These are phyloP conservation scores for Monochamus alternatus DNA, from an alignment of 2,888 invertebrate species.

Conservation along the genomic window DNA sequence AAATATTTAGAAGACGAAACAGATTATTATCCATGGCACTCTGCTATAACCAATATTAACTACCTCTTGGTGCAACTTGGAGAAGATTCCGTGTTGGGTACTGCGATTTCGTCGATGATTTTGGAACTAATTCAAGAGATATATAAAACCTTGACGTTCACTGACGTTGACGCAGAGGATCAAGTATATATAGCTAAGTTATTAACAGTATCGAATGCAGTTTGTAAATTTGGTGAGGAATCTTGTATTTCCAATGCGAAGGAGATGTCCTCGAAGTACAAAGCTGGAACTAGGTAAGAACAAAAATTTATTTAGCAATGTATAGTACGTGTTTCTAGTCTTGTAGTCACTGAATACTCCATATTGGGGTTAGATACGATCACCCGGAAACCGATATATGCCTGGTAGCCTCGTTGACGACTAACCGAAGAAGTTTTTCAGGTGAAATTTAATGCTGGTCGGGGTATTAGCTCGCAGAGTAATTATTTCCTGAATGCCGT, in stretches of 20 bases:
- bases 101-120: conserved; percentile 40
- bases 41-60: conserved; percentile 69
- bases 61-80: conserved; percentile 50
- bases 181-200: conserved; percentile 76
- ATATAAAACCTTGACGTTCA: neutral
- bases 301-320: neutral
- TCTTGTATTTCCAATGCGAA: conserved; percentile 74
- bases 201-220: conserved; percentile 74
- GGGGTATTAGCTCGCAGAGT: no score
- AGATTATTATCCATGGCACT: conserved; percentile 83
- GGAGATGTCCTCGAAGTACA: conserved; percentile 6
- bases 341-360: no score
- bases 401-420: no score
- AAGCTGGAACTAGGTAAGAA: neutral
- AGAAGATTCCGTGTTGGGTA: conserved; percentile 41
- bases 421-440: no score
- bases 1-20: conserved; percentile 79
- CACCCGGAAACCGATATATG: no score
- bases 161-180: conserved; percentile 10
- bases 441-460: no score
- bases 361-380: no score
- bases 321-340: no score
- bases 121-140: neutral
- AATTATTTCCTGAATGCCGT: no score
- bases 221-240: conserved; percentile 76